Evolutionary conservation across 2,888 invertebrate genomes (phyloP), one percentile per base, ranked within the genome.

Genomic region (Epistrophe eligans): DNA sequence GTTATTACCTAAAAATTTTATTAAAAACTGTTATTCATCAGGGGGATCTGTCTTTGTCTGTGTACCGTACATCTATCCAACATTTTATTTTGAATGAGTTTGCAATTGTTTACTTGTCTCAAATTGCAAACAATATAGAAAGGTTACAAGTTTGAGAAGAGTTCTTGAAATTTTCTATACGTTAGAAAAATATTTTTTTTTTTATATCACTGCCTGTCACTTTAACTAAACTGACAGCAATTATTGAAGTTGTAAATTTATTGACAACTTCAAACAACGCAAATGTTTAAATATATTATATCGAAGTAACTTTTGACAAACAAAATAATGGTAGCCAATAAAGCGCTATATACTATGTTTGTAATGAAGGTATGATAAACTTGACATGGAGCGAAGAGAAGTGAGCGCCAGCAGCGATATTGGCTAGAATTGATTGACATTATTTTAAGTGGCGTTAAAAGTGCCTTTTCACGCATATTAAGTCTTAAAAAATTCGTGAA

Each of bases 371-470:
- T n/a, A n/a, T n/a, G n/a, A n/a, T n/a, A n/a, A n/a, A 40, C 52
- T 70, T 55, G 24, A 17, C 1, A 24, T n/a, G 4, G 2, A 24
- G 24, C 24, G 24, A 24, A 13, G n/a, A 1, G 7, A 70, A 58
- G 15, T 76, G 50, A 64, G 74, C 80, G 58, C 64, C 57, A 45
- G 58, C 66, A 55, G 55, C 70, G 40, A 40, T 40, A 79, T 79
- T 24, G 52, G 66, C 1, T 28, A 58, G 40, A 71, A 77, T 77
- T 84, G 80, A 84, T 81, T 81, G 84, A 84, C 84, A 84, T 60
- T 77, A 40, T 58, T 24, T 60, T 77, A 72, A 84, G 84, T 81
- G 80, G 67, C 77, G 60, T 84, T 84, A 80, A 84, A 72, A 81
- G 58, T 58, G 43, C 40, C 50, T 71, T 66, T 84, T 80, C 64